A percentile compares a stretch with the other conserved stretches of the same genome.
Evolutionary conservation across 2,797 vertebrate genomes (phyloP).

Genomic region (Sebastes melanostomus): DNA sequence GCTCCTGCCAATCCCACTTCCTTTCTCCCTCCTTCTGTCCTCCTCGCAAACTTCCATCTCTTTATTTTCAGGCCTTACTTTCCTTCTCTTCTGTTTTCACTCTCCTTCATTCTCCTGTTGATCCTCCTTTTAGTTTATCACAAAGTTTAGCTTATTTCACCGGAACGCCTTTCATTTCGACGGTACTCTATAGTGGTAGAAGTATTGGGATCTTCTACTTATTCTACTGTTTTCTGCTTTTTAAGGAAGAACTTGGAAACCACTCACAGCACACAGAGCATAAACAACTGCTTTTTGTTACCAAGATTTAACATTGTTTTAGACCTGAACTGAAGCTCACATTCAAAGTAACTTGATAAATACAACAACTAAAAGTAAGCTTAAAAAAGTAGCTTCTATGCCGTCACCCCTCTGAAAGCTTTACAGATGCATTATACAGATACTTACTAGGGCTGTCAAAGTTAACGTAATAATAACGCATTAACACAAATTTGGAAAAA

Average conservation of each 20-base stretch:
- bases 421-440: neutral
- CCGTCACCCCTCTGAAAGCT: neutral
- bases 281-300: neutral
- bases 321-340: neutral
- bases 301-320: neutral
- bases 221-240: neutral
- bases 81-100: neutral
- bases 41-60: conserved; percentile 33
- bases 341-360: neutral
- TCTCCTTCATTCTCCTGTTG: neutral
- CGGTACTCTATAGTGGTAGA: neutral
- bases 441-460: neutral
- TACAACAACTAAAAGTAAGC: neutral
- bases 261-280: neutral
- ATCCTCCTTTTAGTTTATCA: conserved; percentile 1
- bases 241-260: neutral
- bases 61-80: neutral
- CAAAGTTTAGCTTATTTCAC: neutral
- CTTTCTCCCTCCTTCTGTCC: conserved; percentile 65
- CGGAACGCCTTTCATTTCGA: neutral
- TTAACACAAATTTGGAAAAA: too few species aligned
- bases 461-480: too few species aligned
- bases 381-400: too few species aligned
- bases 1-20: conserved; percentile 78
- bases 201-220: neutral